Percentiles rank a stretch among this genome's conserved stretches.
phyloP scores from a whole-genome alignment of 2,113 vertebrate genomes.

The Neomonachus schauinslandi region DNA sequence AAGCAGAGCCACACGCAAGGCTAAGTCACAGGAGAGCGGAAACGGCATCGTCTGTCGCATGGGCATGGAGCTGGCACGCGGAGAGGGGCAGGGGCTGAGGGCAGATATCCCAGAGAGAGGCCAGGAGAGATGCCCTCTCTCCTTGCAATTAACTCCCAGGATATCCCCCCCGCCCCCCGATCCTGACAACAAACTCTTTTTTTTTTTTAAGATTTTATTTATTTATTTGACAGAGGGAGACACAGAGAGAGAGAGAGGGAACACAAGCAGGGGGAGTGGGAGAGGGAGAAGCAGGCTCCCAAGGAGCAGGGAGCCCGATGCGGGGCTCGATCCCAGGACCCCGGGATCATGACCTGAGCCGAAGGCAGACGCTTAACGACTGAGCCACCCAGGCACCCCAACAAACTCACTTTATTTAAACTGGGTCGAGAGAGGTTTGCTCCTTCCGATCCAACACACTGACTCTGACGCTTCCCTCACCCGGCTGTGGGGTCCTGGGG shows the following conservation, averaged over 20 bases:
- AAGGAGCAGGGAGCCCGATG: too few species aligned
- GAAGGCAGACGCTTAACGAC: too few species aligned
- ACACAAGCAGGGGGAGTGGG: too few species aligned
- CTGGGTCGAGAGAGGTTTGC: accelerated
- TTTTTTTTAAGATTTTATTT: too few species aligned
- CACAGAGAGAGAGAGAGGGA: too few species aligned
- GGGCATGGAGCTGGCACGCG: accelerated
- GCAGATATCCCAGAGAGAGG: background rate
- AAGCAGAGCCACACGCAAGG: background rate
- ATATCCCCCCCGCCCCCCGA: accelerated
- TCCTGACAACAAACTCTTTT: background rate
- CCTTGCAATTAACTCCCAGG: background rate
- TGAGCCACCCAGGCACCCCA: background rate
- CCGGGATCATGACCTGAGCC: too few species aligned
- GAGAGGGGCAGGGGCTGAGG: background rate
- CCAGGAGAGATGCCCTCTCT: background rate
- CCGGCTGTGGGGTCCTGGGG: background rate
- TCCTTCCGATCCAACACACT: background rate
- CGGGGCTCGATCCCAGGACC: too few species aligned
- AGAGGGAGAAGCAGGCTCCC: too few species aligned
- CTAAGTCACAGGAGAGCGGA: background rate
- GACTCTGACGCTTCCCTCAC: background rate
- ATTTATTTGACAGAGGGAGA: too few species aligned
- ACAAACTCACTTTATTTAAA: background rate
- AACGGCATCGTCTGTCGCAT: accelerated